Percentiles rank a stretch among this genome's conserved stretches.
Evolutionary conservation across 2,113 vertebrate genomes (phyloP).

Genomic region (Amblyopsis rosae): DNA sequence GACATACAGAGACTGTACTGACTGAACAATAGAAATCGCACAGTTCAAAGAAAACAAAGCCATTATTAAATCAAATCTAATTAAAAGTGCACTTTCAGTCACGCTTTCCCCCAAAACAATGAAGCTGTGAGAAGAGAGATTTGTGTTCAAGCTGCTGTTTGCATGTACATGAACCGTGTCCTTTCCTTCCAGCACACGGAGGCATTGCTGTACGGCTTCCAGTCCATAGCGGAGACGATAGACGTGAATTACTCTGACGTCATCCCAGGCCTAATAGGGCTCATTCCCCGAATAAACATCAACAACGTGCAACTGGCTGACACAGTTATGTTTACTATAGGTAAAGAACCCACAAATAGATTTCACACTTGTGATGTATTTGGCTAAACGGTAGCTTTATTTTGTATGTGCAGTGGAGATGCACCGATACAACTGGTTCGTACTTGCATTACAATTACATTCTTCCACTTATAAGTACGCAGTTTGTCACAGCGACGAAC

Average conservation of each 20-base stretch:
- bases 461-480: too few relatives aligned
- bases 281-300: constrained; percentile 97
- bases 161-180: not conserved
- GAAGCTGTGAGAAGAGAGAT: not conserved
- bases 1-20: too few relatives aligned
- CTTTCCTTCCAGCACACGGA: constrained; percentile 87
- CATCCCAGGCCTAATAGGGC: constrained; percentile 95
- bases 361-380: not conserved
- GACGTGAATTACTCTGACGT: constrained; percentile 98
- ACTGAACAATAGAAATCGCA: too few relatives aligned
- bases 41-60: too few relatives aligned
- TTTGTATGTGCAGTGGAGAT: not conserved
- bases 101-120: not conserved
- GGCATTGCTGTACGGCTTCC: constrained; percentile 95
- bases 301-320: constrained; percentile 97
- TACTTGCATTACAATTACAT: too few relatives aligned
- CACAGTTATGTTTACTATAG: constrained; percentile 99
- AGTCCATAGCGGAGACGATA: constrained; percentile 97
- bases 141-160: not conserved
- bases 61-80: too few relatives aligned
- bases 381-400: not conserved
- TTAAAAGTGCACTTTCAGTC: too few relatives aligned
- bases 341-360: constrained; percentile 60
- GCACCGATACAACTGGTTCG: too few relatives aligned
- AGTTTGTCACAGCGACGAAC: too few relatives aligned